phyloP scores from a whole-genome alignment of 23 tunicate genomes.

The Botrylloides violaceus region DNA sequence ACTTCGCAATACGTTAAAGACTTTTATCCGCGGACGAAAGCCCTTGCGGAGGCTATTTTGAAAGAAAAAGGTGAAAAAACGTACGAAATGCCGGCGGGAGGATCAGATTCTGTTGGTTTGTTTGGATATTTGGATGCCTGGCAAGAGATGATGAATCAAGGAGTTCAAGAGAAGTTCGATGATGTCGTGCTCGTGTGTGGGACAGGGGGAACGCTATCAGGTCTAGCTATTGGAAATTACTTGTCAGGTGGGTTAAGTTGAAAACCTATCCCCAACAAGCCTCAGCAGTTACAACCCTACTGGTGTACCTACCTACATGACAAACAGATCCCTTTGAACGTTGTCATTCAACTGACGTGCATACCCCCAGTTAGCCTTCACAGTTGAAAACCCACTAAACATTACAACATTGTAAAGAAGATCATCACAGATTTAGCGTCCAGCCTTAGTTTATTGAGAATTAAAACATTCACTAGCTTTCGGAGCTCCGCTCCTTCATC shows the following conservation, averaged over 20 bases:
- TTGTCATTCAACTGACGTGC: no score
- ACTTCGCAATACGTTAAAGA: constrained; percentile 35
- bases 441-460: no score
- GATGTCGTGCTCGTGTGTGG: constrained; percentile 93
- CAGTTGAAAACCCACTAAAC: no score
- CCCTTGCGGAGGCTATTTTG: constrained; percentile 30
- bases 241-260: constrained; percentile 63
- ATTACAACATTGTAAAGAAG: no score
- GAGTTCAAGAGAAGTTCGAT: constrained; percentile 24
- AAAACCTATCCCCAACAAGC: no score
- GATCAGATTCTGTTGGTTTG: constrained; percentile 50
- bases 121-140: constrained; percentile 86
- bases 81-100: constrained; percentile 79
- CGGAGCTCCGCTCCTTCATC: no score
- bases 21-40: constrained; percentile 41
- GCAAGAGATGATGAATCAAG: constrained; percentile 71
- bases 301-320: no score
- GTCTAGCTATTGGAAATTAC: constrained; percentile 75
- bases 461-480: no score
- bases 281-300: no score
- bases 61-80: constrained; percentile 48
- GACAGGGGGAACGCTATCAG: constrained; percentile 90
- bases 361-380: no score
- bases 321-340: no score
- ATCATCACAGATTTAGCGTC: no score